Percentiles rank a stretch among this genome's conserved stretches.
Evolutionary conservation across 92 coral and sea anemone genomes (phyloP).

Genomic region (Phenganax subtilis): DNA sequence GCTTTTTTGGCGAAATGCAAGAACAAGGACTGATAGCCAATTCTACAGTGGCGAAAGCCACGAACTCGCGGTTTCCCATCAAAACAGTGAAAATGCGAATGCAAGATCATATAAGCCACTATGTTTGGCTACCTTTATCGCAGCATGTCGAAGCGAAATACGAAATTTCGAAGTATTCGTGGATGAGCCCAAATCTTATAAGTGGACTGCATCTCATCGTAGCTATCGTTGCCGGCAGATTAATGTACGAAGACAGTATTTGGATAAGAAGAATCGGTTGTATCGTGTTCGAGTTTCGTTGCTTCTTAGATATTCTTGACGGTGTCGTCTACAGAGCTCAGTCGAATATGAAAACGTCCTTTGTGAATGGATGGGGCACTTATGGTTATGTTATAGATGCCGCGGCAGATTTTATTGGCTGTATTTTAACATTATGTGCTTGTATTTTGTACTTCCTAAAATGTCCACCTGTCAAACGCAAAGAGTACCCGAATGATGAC

Average conservation of each 20-base stretch:
- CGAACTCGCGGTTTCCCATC: conserved; percentile 70
- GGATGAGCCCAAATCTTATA: conserved; percentile 79
- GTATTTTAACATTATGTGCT: conserved; percentile 58
- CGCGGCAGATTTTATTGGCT: conserved; percentile 73
- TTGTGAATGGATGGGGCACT: conserved; percentile 78
- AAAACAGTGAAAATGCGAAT: conserved; percentile 75
- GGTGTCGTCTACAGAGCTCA: conserved; percentile 84
- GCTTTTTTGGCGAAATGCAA: conserved; percentile 81
- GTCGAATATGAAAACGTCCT: conserved; percentile 61
- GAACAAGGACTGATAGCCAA: conserved; percentile 77
- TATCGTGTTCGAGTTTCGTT: conserved; percentile 64
- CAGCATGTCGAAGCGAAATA: conserved; percentile 65
- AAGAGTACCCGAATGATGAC: conserved; percentile 50
- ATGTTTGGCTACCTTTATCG: conserved; percentile 70
- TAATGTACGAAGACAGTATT: conserved; percentile 61
- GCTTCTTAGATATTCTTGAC: conserved; percentile 71
- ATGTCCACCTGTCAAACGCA: conserved; percentile 69
- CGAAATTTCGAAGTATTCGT: conserved; percentile 60
- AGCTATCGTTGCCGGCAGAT: conserved; percentile 72
- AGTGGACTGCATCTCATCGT: conserved; percentile 66
- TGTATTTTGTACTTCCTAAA: conserved; percentile 66
- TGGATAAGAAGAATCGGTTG: conserved; percentile 70
- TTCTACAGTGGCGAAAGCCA: conserved; percentile 51
- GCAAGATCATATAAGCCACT: conserved; percentile 91
- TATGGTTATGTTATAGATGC: conserved; percentile 82